Base-by-base conservation (phyloP, 1,140 invertebrate genomes). In the Tyrophagus putrescentiae region DNA sequence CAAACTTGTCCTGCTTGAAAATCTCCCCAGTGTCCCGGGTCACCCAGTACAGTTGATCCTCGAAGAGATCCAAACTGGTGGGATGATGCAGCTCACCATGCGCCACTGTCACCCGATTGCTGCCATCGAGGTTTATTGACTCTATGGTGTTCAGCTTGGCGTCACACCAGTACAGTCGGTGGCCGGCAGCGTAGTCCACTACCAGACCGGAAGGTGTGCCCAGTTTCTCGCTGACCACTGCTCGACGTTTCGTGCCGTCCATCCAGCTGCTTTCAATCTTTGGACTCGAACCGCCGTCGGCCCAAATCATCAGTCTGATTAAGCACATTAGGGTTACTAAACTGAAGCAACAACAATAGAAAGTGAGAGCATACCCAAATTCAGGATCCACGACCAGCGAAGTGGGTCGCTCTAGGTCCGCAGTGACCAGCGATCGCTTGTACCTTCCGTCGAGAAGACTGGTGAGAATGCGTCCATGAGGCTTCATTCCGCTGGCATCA, bases 141-240 rank as follows among this genome's bases (percentile, higher is more conserved):
- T 98, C 92, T 60, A 98, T 96, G 0, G 81, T 83, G 65, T 94
- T 92, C 4, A 92, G 72, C 70, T 97, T 98, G 0, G 83, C 84
- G 71, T 98, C 95, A 0, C 85, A 87, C 92, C 93, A 98, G 70
- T 90, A 98, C 1, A 98, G 74, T 0, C 84, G 77, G 67, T 92
- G 86, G 79, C 87, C 87, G 0, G 84, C 79, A 60, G 67, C 68
- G 66, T 85, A 86, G 70, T 98, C 94, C 27, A 98, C 83, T 0
- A 87, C 78, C 0, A 98, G 68, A 0, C 89, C 89, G 1, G 86
- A 82, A 0, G 93, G 93, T 67, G 84, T 82, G 7, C 84, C 78
- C 5, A 98, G 79, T 41, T 60, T 64, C 36, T 85, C 84, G 0
- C 80, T 81, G 1, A 96, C 82, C 1, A 98, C 68, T 0, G 83